phyloP scores from a whole-genome alignment of 2,888 invertebrate species.

The Melipona bicolor region DNA sequence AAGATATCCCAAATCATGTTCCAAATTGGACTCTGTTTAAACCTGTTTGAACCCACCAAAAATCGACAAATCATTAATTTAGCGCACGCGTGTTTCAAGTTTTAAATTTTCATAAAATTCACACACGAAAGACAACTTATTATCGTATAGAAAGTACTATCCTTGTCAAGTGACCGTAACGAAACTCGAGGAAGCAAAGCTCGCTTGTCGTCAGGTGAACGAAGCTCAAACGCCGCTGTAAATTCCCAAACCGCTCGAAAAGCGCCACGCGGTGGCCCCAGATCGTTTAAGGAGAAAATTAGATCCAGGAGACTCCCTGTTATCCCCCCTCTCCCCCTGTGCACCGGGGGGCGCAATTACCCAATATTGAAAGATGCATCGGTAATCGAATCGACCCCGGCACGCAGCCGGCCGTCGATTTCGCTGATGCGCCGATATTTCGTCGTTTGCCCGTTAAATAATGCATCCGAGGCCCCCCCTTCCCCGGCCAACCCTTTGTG shows the following conservation, averaged over 20 bases:
- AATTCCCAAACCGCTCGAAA: neutral
- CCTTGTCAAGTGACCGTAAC: too few relatives aligned
- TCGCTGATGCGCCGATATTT: slow-evolving; percentile 26
- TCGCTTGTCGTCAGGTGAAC: too few relatives aligned
- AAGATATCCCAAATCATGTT: too few relatives aligned
- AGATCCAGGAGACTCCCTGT: slow-evolving; percentile 33
- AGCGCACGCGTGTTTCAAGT: too few relatives aligned
- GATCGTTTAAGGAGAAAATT: slow-evolving; percentile 52
- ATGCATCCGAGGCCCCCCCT: neutral
- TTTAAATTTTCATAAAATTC: too few relatives aligned
- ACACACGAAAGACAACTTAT: too few relatives aligned
- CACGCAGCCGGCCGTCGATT: neutral
- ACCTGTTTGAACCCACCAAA: too few relatives aligned
- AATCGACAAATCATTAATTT: too few relatives aligned
- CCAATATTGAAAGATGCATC: slow-evolving; percentile 43
- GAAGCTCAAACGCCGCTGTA: neutral
- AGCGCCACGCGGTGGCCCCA: neutral
- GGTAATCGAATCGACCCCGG: slow-evolving; percentile 44
- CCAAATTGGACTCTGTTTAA: too few relatives aligned
- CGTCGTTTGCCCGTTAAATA: slow-evolving; percentile 23
- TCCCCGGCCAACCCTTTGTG: neutral
- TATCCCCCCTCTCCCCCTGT: neutral
- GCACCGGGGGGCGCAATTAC: slow-evolving; percentile 20
- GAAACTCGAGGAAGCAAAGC: too few relatives aligned
- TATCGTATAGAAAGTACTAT: too few relatives aligned